Percentiles rank a stretch among this genome's conserved stretches.
These are phyloP conservation scores for Rynchops niger DNA, from an alignment of 2,113 vertebrate genomes.

Conservation along the genomic window DNA sequence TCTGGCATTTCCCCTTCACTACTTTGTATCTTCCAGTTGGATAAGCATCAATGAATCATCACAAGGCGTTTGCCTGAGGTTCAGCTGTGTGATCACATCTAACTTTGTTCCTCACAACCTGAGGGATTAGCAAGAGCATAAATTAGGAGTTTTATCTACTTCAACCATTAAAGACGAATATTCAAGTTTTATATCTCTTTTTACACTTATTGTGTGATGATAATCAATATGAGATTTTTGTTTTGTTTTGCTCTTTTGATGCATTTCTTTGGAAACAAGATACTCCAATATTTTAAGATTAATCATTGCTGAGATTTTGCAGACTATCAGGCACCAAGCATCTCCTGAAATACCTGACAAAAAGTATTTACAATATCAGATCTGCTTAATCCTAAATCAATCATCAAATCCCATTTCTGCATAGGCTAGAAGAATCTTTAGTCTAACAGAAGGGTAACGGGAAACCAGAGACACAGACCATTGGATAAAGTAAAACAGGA, in stretches of 20 bases:
- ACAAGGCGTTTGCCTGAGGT: background rate
- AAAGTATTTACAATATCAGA: background rate
- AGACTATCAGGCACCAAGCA: background rate
- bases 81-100: background rate
- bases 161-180: background rate
- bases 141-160: background rate
- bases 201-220: background rate
- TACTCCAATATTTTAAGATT: background rate
- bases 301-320: background rate
- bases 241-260: background rate
- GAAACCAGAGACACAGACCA: background rate
- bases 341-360: background rate
- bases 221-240: background rate
- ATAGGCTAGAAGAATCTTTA: background rate
- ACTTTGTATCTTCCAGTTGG: background rate
- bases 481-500: background rate
- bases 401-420: background rate
- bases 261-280: background rate
- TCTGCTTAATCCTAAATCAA: background rate
- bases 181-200: background rate
- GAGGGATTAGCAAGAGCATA: background rate
- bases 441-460: background rate
- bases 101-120: background rate
- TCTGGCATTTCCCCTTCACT: background rate
- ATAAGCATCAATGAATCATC: background rate